These are phyloP conservation scores for Papilio elwesi DNA, from an alignment of 2,888 invertebrate species.

Conservation along the genomic window DNA sequence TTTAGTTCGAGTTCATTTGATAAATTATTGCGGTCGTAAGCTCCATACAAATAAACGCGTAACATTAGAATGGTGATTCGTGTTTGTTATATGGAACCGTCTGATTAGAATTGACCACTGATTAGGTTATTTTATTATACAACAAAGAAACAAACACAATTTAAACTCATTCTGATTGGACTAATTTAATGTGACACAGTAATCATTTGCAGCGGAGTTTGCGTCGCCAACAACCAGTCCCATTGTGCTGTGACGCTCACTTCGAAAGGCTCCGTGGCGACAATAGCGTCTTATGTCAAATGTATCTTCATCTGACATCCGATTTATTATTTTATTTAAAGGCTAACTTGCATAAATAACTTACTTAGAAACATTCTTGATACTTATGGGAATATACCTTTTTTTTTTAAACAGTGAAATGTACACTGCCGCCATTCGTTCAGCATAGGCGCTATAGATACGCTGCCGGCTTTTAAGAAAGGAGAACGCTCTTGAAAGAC, in stretches of 20 bases:
- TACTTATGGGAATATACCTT: too few relatives aligned
- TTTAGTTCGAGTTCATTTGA: too few relatives aligned
- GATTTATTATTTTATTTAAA: neutral
- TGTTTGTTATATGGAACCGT: too few relatives aligned
- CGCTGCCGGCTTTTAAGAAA: too few relatives aligned
- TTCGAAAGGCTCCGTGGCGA: neutral
- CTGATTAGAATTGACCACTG: too few relatives aligned
- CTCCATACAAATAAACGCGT: too few relatives aligned
- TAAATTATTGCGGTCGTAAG: too few relatives aligned
- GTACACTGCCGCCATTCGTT: too few relatives aligned
- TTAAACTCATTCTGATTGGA: neutral
- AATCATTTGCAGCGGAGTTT: neutral
- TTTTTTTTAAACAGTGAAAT: too few relatives aligned
- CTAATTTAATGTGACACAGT: neutral
- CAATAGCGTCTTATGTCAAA: slow-evolving; percentile 1
- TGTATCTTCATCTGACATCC: slow-evolving; percentile 2
- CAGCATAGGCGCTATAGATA: too few relatives aligned
- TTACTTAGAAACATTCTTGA: neutral
- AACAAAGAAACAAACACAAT: neutral
- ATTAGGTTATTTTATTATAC: neutral
- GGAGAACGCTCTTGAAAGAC: too few relatives aligned
- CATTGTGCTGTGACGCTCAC: neutral
- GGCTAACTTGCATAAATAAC: neutral
- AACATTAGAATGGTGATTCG: too few relatives aligned
- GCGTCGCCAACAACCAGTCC: neutral